A percentile compares a stretch with the other conserved stretches of the same genome.
Conservation (phyloP, 2,797 vertebrate species). For the Geotrypetes seraphini region DNA sequence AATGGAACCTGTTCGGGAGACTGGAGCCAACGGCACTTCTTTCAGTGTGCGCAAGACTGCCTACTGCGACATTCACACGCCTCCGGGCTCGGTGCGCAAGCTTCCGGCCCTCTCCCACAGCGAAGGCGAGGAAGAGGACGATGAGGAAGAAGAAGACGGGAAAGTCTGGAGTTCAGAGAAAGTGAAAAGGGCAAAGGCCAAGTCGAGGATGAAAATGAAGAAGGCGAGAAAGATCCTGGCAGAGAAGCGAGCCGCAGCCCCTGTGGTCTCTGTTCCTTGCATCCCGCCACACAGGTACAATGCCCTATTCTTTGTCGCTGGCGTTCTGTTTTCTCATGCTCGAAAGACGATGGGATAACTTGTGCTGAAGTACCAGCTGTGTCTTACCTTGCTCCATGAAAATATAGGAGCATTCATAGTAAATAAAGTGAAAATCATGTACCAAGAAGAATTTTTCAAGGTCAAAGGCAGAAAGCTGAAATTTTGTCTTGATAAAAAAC, state of each 20-base stretch:
- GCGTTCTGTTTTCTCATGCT: too few relatives aligned
- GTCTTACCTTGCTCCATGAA: too few relatives aligned
- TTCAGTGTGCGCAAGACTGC: constrained; percentile 96
- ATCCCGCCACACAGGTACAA: constrained; percentile 90
- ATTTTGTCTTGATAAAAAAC: too few relatives aligned
- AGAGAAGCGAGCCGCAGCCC: constrained; percentile 89
- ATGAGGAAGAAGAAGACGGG: constrained; percentile 85
- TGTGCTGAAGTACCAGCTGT: too few relatives aligned
- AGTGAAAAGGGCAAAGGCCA: constrained; percentile 93
- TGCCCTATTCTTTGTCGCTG: rapidly evolving
- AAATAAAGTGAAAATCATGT: too few relatives aligned
- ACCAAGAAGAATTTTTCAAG: too few relatives aligned
- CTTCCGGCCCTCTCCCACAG: constrained; percentile 74
- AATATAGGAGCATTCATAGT: too few relatives aligned
- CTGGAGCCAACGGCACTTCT: constrained; percentile 89
- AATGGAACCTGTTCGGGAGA: constrained; percentile 96
- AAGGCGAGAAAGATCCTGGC: constrained; percentile 93
- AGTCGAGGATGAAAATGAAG: constrained; percentile 97
- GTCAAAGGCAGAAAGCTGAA: too few relatives aligned
- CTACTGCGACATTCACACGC: constrained; percentile 96
- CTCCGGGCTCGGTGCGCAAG: constrained; percentile 78
- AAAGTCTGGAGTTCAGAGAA: constrained; percentile 94
- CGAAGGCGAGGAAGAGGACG: constrained; percentile 83
- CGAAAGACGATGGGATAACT: too few relatives aligned
- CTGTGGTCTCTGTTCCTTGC: constrained; percentile 93